Evolutionary conservation across 2,888 invertebrate species (phyloP).

Genomic region (Rhingia campestris): DNA sequence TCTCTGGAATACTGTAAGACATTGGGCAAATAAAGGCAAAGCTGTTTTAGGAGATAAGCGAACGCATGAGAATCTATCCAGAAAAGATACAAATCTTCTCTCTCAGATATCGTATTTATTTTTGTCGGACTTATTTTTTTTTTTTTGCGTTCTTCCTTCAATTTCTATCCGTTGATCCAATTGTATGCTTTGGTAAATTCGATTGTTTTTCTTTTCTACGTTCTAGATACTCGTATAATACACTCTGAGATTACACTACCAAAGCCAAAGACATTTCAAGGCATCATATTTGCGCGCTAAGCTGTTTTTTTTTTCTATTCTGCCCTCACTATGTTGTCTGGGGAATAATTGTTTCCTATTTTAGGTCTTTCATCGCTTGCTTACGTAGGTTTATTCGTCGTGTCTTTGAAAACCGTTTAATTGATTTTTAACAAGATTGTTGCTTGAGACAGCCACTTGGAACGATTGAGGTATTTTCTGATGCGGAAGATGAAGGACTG

Average conservation of each 20-base stretch:
- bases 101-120: background rate
- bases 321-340: background rate
- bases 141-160: conserved; percentile 32
- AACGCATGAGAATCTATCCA: conserved; percentile 18
- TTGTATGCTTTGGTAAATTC: conserved; percentile 63
- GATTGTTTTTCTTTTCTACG: conserved; percentile 33
- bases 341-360: background rate
- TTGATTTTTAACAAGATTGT: conserved; percentile 60
- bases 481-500: background rate
- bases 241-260: conserved; percentile 28
- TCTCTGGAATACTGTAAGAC: conserved; percentile 52
- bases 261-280: conserved; percentile 34
- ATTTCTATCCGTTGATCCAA: conserved; percentile 63
- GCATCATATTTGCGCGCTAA: conserved; percentile 36
- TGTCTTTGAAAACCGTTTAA: conserved; percentile 29
- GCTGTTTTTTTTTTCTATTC: conserved; percentile 10
- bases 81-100: conserved; percentile 46
- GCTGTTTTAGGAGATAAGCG: conserved; percentile 22
- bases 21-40: conserved; percentile 47
- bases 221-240: conserved; percentile 41
- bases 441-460: conserved; percentile 35
- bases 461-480: conserved; percentile 30
- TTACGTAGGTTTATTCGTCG: background rate
- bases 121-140: conserved; percentile 32
- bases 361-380: background rate